Percentiles rank a stretch among this genome's conserved stretches.
Evolutionary conservation across 2,113 vertebrate species (phyloP).

Genomic region (Marcusenius ussheri): DNA sequence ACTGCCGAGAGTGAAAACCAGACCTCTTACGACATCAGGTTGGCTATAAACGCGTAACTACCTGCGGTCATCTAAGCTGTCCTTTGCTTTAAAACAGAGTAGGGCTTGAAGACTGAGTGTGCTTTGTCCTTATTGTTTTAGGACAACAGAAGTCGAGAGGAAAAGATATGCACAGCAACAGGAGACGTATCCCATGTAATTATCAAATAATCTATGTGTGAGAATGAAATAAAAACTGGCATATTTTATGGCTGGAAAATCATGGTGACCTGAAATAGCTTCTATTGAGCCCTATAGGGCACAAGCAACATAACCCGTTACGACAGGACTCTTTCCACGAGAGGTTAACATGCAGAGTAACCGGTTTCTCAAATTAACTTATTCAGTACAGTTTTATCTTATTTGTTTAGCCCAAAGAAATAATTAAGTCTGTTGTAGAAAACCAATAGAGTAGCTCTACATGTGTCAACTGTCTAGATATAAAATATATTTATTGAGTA

Average conservation of each 20-base stretch:
- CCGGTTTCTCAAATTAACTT: background rate
- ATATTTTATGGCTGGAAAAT: background rate
- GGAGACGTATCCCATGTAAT: background rate
- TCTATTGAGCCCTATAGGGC: background rate
- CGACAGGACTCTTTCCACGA: background rate
- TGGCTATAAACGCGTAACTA: background rate
- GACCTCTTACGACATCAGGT: background rate
- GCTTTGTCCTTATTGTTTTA: background rate
- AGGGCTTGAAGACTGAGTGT: background rate
- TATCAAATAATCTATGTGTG: background rate
- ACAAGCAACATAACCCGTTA: background rate
- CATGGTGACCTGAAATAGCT: background rate
- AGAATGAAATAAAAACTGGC: background rate
- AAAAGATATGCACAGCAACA: background rate
- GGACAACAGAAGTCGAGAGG: background rate
- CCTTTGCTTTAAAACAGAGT: background rate
- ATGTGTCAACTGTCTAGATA: background rate
- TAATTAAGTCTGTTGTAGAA: background rate
- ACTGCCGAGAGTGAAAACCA: background rate
- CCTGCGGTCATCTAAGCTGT: background rate
- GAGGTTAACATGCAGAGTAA: background rate
- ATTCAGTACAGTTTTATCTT: background rate
- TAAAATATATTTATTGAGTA: background rate
- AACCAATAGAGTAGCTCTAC: background rate
- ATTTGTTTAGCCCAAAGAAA: background rate